Conservation (phyloP, 2,888 invertebrate genomes). For the Oxystoma pomonae region DNA sequence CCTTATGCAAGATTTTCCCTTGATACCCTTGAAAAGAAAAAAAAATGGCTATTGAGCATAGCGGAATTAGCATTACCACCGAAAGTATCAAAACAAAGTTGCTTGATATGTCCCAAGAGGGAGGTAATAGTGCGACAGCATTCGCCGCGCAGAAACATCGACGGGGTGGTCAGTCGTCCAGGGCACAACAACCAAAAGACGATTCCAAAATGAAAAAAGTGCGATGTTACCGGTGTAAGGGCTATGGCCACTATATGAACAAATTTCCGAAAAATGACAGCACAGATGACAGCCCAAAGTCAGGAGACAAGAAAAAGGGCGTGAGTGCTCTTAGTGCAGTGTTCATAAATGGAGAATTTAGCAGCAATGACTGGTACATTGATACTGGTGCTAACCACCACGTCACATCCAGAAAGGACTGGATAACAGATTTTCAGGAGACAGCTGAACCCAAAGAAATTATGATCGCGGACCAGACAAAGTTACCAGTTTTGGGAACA, state of each 20-base stretch:
- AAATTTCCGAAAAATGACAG: not conserved
- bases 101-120: no score
- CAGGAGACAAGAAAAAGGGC: slow-evolving; percentile 5
- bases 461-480: slow-evolving; percentile 17
- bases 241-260: no score
- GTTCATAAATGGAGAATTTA: slow-evolving; percentile 23
- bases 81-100: slow-evolving; percentile 1
- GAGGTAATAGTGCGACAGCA: no score
- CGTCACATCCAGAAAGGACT: slow-evolving; percentile 21
- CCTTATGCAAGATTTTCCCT: no score
- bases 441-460: slow-evolving; percentile 10
- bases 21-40: no score
- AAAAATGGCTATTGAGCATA: not conserved
- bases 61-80: not conserved
- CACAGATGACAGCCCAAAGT: not conserved
- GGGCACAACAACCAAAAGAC: not conserved
- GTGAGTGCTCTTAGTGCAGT: slow-evolving; percentile 26
- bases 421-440: slow-evolving; percentile 13
- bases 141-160: no score
- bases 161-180: no score
- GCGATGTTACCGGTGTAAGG: not conserved
- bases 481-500: slow-evolving; percentile 10
- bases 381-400: slow-evolving; percentile 27
- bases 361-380: slow-evolving; percentile 23
- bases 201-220: not conserved